phyloP scores from a whole-genome alignment of 2,888 invertebrate genomes.

The Ichneumoninae sp. region DNA sequence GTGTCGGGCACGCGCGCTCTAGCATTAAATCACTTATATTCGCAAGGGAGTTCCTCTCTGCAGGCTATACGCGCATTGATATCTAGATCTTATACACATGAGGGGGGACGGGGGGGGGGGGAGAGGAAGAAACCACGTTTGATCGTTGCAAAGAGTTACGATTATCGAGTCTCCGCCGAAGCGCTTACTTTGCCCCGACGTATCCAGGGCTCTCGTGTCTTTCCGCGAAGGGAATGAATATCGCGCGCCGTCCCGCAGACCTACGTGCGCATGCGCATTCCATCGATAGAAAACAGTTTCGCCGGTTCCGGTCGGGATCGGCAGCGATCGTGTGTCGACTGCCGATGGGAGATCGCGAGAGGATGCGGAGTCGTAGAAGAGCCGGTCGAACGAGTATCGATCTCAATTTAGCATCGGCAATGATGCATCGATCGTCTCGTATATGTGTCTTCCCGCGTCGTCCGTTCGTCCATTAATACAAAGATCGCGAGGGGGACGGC shows the following conservation, averaged over 20 bases:
- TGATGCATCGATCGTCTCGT: conserved; percentile 40
- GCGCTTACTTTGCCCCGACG: conserved; percentile 12
- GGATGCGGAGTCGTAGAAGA: conserved; percentile 46
- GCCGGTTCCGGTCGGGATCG: conserved; percentile 41
- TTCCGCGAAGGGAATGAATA: conserved; percentile 59
- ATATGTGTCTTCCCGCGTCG: neutral
- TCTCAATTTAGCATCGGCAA: conserved; percentile 59
- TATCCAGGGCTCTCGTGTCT: conserved; percentile 31
- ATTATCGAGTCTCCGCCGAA: conserved; percentile 26
- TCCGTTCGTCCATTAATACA: conserved; percentile 38
- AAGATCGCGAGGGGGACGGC: conserved; percentile 1
- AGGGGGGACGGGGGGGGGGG: neutral
- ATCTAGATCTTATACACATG: conserved; percentile 63
- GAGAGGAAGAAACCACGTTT: neutral
- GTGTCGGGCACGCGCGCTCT: conserved; percentile 51
- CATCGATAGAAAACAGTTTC: conserved; percentile 44
- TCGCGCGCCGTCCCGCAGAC: neutral
- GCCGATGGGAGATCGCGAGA: conserved; percentile 43
- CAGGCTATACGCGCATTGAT: conserved; percentile 59
- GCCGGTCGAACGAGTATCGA: conserved; percentile 61
- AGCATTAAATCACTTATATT: conserved; percentile 67
- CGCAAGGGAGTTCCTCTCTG: conserved; percentile 38
- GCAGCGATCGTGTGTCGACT: conserved; percentile 44
- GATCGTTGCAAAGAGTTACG: conserved; percentile 26
- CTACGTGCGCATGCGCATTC: conserved; percentile 35